Conservation (phyloP, 1,140 invertebrate species). For the Subanguina moxae region DNA sequence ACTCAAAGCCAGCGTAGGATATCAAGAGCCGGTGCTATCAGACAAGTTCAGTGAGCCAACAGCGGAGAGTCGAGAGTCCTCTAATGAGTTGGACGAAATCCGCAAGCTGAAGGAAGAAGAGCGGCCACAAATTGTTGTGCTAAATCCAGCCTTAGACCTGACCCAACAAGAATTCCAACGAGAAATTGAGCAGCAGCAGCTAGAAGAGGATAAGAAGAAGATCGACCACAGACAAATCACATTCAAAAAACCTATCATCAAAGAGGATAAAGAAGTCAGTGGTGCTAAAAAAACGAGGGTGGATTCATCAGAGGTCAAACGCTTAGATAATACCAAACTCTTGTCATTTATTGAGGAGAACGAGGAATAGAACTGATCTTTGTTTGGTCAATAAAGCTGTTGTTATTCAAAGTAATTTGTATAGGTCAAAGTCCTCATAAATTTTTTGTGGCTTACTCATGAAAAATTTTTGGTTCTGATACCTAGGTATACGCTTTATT, state of each 20-base stretch:
- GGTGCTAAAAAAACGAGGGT: conserved; percentile 1
- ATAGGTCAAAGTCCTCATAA: too few species aligned
- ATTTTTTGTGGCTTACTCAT: too few species aligned
- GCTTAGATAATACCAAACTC: conserved; percentile 18
- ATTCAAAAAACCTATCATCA: conserved; percentile 46
- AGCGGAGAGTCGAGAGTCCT: conserved; percentile 25
- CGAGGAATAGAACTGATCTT: too few species aligned
- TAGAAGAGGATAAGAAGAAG: conserved; percentile 49
- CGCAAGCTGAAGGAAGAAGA: conserved; percentile 45
- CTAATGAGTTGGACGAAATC: conserved; percentile 40
- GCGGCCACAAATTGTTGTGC: conserved; percentile 45
- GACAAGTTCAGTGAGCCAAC: conserved; percentile 18
- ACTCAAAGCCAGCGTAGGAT: conserved; percentile 46
- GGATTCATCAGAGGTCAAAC: neutral
- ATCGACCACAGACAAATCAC: conserved; percentile 48
- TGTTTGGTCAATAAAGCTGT: too few species aligned
- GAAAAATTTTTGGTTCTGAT: too few species aligned
- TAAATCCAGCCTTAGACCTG: conserved; percentile 37
- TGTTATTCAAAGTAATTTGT: too few species aligned
- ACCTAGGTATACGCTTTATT: too few species aligned
- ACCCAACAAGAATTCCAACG: conserved; percentile 43
- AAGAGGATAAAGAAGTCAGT: conserved; percentile 26
- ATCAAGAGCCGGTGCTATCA: conserved; percentile 27
- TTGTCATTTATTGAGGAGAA: conserved; percentile 54
- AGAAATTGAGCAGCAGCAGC: conserved; percentile 38